Evolutionary conservation across 2,113 vertebrate genomes (phyloP).

Genomic region (Reinhardtius hippoglossoides): DNA sequence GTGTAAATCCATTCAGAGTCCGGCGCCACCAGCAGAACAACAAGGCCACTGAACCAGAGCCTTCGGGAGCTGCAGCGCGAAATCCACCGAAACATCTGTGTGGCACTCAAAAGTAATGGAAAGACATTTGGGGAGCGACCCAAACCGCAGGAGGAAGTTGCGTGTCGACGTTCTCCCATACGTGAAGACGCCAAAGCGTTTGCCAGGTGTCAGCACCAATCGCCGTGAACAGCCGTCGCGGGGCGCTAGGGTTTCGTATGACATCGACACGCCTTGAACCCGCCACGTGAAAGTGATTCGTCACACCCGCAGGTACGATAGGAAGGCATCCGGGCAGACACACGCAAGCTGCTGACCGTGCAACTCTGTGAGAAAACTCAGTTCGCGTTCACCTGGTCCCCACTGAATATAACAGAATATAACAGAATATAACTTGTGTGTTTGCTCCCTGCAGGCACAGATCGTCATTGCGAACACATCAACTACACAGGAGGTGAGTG

Average conservation of each 20-base stretch:
- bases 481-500: too few species aligned
- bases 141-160: constrained; percentile 75
- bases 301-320: constrained; percentile 50
- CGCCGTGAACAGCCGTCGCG: background rate
- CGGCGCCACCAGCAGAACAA: constrained; percentile 57
- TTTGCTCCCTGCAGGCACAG: too few species aligned
- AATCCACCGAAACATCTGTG: constrained; percentile 62
- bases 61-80: constrained; percentile 21
- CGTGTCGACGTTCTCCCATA: constrained; percentile 71
- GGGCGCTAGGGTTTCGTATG: constrained; percentile 41
- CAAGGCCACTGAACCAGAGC: constrained; percentile 47
- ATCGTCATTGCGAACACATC: too few species aligned
- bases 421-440: too few species aligned
- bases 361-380: background rate
- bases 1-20: constrained; percentile 50
- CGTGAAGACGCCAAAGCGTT: constrained; percentile 65
- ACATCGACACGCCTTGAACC: constrained; percentile 28
- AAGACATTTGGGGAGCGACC: constrained; percentile 59
- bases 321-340: constrained; percentile 13
- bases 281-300: constrained; percentile 70
- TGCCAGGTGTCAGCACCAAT: constrained; percentile 79
- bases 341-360: constrained; percentile 28
- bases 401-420: background rate
- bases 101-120: constrained; percentile 60
- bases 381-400: background rate